Percentiles rank a stretch among this genome's conserved stretches.
These are phyloP conservation scores for Dicrurus megarhynchus DNA, from an alignment of 2,113 vertebrate species.

Conservation along the genomic window DNA sequence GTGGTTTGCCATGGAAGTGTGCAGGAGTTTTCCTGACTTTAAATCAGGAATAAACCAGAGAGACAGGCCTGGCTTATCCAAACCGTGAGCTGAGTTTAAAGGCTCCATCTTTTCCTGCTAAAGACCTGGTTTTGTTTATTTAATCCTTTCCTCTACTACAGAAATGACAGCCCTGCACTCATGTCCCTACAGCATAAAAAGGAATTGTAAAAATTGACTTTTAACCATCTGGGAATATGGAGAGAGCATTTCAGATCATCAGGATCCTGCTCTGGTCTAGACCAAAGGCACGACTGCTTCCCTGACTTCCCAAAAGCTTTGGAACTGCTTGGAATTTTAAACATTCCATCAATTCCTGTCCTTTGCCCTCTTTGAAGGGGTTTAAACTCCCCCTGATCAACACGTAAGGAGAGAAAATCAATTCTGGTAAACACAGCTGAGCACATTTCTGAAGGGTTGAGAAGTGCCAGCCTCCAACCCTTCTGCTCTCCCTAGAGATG, in stretches of 20 bases:
- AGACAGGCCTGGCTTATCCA: not conserved
- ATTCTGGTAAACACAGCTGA: not conserved
- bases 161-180: not conserved
- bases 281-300: not conserved
- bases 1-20: not conserved
- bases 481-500: not conserved
- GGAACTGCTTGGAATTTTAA: not conserved
- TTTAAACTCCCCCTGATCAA: not conserved
- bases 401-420: not conserved
- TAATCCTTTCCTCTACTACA: not conserved
- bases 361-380: not conserved
- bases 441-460: not conserved
- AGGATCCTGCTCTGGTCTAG: not conserved
- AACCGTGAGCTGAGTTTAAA: not conserved
- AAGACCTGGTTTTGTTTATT: not conserved
- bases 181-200: not conserved
- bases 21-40: not conserved
- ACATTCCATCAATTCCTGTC: not conserved
- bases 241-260: not conserved
- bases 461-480: not conserved
- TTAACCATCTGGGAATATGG: not conserved
- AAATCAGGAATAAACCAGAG: not conserved
- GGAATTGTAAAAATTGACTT: not conserved
- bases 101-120: not conserved
- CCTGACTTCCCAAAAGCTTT: not conserved